phyloP scores from a whole-genome alignment of 2,113 vertebrate species.

The Bufo gargarizans region DNA sequence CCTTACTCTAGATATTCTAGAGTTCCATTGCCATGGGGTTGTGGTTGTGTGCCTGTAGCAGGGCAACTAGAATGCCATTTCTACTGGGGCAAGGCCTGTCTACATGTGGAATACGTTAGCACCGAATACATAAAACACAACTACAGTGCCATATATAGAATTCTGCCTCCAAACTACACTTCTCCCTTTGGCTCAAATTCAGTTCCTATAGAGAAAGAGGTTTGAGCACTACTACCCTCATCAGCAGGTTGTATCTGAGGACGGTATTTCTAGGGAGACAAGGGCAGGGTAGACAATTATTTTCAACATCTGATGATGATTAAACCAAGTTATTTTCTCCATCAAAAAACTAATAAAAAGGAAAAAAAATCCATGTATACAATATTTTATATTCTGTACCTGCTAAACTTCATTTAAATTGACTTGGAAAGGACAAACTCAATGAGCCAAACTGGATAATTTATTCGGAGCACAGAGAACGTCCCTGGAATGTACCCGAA shows the following conservation, averaged over 20 bases:
- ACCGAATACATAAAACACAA: not conserved
- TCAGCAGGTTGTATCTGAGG: not conserved
- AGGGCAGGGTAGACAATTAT: not conserved
- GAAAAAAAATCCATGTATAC: constrained; percentile 59
- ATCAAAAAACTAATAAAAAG: constrained; percentile 60
- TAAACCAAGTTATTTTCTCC: constrained; percentile 68
- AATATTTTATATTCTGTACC: constrained; percentile 61
- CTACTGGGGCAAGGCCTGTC: not conserved
- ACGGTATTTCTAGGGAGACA: constrained; percentile 28
- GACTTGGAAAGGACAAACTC: constrained; percentile 65
- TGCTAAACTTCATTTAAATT: constrained; percentile 72
- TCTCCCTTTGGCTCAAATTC: not conserved
- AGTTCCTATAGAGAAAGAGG: not conserved
- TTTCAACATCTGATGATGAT: constrained; percentile 71
- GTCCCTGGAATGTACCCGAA: constrained; percentile 64
- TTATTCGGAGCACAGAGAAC: constrained; percentile 65
- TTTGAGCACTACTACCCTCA: not conserved
- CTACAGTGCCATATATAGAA: not conserved
- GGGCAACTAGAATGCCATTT: not conserved
- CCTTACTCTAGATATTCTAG: not conserved
- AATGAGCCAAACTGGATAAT: constrained; percentile 51
- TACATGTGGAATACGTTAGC: not conserved
- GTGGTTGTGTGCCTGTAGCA: not conserved
- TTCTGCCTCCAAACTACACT: not conserved
- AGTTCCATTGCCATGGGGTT: no score